Base-by-base conservation (phyloP, 2,888 invertebrate species). In the Thelaira solivaga region DNA sequence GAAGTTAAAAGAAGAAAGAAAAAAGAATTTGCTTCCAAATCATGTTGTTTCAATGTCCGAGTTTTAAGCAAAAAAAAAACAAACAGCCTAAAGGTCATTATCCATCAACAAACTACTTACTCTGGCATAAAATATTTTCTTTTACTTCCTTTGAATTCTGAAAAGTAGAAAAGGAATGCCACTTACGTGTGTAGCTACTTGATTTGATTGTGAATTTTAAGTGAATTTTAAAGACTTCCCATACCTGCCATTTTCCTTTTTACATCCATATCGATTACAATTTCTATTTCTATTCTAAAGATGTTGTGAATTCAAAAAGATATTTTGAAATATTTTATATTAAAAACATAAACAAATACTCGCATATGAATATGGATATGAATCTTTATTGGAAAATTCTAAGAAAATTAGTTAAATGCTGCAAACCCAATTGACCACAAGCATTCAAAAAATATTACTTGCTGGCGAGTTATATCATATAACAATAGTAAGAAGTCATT, bases 201-300 rank as follows among this genome's bases (percentile, higher is more conserved):
- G 76, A 76, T 76, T 62, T 76, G 47, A 68, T 73, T 62, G 77
- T 68, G 74, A 69, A 69, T 78, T 74, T 78, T 67, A 57, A 62
- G 41, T 62, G 67, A 67, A 72, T 76, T 72, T 67, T 39, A 53
- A 71, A 29, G 39, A 55, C 13, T 3, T 11, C 36, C 20, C n/a
- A 22, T 31, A 55, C 47, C 18, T 29, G n/a, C n/a, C n/a, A n/a
- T n/a, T n/a, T n/a, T n/a, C n/a, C n/a, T n/a, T n/a, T n/a, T n/a
- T n/a, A n/a, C n/a, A n/a, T n/a, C n/a, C n/a, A n/a, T n/a, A n/a
- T n/a, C n/a, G n/a, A n/a, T n/a, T n/a, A n/a, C n/a, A n/a, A n/a
- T n/a, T n/a, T n/a, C n/a, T n/a, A n/a, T n/a, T n/a, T n/a, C n/a
- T n/a, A n/a, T n/a, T n/a, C n/a, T n/a, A n/a, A n/a, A n/a, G n/a